Evolutionary conservation across 2,797 vertebrate species (phyloP).

Genomic region (Galaxias olidus): DNA sequence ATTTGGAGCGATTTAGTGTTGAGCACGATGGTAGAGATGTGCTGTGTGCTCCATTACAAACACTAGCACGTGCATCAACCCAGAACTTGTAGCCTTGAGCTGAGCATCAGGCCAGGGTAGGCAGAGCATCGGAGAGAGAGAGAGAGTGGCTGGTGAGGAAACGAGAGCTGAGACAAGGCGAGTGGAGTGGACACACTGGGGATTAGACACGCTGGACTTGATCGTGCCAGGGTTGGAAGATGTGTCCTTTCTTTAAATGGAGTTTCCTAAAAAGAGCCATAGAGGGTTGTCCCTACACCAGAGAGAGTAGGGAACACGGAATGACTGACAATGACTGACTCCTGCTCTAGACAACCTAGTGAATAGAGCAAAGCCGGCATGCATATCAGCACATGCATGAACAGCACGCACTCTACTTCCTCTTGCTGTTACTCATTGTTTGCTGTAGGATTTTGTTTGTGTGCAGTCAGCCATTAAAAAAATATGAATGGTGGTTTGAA

Average conservation of each 20-base stretch:
- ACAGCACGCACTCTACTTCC: slow-evolving; percentile 21
- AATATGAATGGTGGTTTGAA: neutral
- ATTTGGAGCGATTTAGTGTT: slow-evolving; percentile 27
- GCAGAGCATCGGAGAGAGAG: no score
- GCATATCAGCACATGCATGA: slow-evolving; percentile 44
- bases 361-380: slow-evolving; percentile 18
- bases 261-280: neutral
- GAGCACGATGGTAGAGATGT: slow-evolving; percentile 34
- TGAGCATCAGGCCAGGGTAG: no score
- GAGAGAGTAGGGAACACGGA: slow-evolving; percentile 24
- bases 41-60: slow-evolving; percentile 45
- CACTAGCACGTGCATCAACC: slow-evolving; percentile 37
- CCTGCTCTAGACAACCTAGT: slow-evolving; percentile 19
- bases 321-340: slow-evolving; percentile 43
- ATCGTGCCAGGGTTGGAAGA: neutral
- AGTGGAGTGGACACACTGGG: no score
- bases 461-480: slow-evolving; percentile 7
- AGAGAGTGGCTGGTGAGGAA: no score
- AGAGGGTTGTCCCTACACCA: neutral
- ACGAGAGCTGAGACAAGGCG: no score
- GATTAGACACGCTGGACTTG: neutral
- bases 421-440: slow-evolving; percentile 27
- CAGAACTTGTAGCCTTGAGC: slow-evolving; percentile 33
- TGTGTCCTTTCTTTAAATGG: no score
- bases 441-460: slow-evolving; percentile 12